Evolutionary conservation across 2,888 invertebrate species (phyloP), one percentile per base, ranked within the genome.

Genomic region (Drosophila tanythrix): DNA sequence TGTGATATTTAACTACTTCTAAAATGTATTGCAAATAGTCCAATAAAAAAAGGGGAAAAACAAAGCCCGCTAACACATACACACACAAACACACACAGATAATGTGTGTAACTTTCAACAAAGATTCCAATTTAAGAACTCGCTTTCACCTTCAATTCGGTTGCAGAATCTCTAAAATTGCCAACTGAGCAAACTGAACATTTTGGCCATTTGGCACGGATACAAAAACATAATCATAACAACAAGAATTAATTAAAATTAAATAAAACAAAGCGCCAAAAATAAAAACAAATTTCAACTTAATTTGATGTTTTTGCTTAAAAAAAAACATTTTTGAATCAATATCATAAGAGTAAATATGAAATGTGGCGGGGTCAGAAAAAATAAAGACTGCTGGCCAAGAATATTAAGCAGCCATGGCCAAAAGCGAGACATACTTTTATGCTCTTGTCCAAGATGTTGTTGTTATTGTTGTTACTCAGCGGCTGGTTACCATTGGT

Each of bases 321-420:
- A 8, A 51, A n/a, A 52, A 70, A 69, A 46, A 84, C 64, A 60
- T 43, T 48, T 72, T 66, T 31, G 67, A 69, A 72, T 57, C 51
- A 74, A 59, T 74, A 67, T 25, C 10, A 48, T 50, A 59, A 46
- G 8, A 21, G 25, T 51, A 40, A 58, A 55, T 65, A 58, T 70
- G 43, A 63, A 67, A 67, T 51, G 36, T 69, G 61, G n/a, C 50
- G 53, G 53, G 61, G 50, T 33, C 58, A 66, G 61, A 72, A 77
- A 36, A 3, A 3, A n/a, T 29, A 52, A 21, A 48, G 62, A 68
- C 59, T 69, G 65, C 64, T 68, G 71, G 53, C 40, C 75, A 73
- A 88, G 89, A 89, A 89, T 89, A 74, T 77, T 88, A 76, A 83
- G 51, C 52, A 77, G 79, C 33, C 57, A 55, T 70, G 70, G 59